phyloP scores from a whole-genome alignment of 2,888 invertebrate genomes.

The Junonia oenone region DNA sequence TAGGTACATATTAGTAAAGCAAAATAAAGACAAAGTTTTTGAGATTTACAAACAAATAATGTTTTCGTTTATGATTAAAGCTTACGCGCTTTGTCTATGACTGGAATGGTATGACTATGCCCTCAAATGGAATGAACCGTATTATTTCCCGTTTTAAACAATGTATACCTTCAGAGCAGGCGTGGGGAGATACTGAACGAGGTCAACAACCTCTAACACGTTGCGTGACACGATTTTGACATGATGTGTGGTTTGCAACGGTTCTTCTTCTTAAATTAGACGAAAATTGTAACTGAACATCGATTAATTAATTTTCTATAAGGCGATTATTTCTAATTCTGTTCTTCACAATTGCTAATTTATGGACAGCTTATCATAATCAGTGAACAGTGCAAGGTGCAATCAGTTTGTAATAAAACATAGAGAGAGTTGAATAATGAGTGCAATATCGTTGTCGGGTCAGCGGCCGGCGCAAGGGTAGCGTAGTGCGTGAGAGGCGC shows the following conservation, averaged over 20 bases:
- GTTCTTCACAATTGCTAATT: background rate
- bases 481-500: background rate
- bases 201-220: slow-evolving; percentile 61
- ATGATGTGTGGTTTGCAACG: slow-evolving; percentile 25
- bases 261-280: slow-evolving; percentile 20
- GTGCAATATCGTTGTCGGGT: background rate
- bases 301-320: background rate
- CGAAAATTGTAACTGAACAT: background rate
- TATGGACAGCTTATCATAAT: background rate
- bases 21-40: background rate
- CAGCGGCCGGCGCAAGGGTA: slow-evolving; percentile 3
- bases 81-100: slow-evolving; percentile 36
- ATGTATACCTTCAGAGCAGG: slow-evolving; percentile 60
- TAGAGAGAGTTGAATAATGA: background rate
- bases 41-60: background rate
- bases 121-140: slow-evolving; percentile 68
- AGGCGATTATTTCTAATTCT: background rate
- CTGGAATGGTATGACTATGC: slow-evolving; percentile 38
- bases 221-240: slow-evolving; percentile 51
- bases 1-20: too few relatives aligned
- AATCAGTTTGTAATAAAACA: background rate
- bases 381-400: background rate
- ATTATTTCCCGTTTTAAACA: slow-evolving; percentile 71
- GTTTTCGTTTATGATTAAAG: background rate
- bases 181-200: slow-evolving; percentile 60